A percentile compares a stretch with the other conserved stretches of the same genome.
These are phyloP conservation scores for Salpingus planirostris DNA, from an alignment of 2,888 invertebrate species.

Conservation along the genomic window DNA sequence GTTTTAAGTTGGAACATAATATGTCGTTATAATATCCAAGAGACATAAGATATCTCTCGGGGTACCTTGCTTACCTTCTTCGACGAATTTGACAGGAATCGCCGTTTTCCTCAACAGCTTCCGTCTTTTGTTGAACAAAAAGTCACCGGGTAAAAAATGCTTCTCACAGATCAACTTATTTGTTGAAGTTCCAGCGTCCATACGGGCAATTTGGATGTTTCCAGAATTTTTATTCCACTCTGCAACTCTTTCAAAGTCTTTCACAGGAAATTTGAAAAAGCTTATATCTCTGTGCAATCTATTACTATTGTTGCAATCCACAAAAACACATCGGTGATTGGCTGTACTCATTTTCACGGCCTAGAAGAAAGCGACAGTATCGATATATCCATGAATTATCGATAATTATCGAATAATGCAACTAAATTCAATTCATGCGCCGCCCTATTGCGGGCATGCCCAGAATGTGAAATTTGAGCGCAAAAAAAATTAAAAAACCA, in stretches of 20 bases:
- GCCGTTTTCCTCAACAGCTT: constrained; percentile 4
- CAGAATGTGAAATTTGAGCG: no score
- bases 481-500: no score
- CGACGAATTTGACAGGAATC: constrained; percentile 4
- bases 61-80: constrained; percentile 4
- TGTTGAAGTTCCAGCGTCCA: constrained; percentile 5
- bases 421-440: no score
- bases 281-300: constrained; percentile 2
- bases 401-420: no score
- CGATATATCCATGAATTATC: no score
- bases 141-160: constrained; percentile 5
- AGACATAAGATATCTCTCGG: no score
- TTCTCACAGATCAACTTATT: constrained; percentile 7
- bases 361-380: no score
- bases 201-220: constrained; percentile 4
- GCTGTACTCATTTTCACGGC: no score
- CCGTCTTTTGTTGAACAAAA: constrained; percentile 3
- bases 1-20: no score
- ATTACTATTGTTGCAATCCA: constrained; percentile 1
- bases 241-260: constrained; percentile 1
- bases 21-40: no score
- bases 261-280: constrained; percentile 10
- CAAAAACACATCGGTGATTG: constrained; percentile 3
- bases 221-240: constrained; percentile 7
- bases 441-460: no score